Base-by-base conservation (phyloP, 2,888 invertebrate species). In the Agrilus biguttatus region DNA sequence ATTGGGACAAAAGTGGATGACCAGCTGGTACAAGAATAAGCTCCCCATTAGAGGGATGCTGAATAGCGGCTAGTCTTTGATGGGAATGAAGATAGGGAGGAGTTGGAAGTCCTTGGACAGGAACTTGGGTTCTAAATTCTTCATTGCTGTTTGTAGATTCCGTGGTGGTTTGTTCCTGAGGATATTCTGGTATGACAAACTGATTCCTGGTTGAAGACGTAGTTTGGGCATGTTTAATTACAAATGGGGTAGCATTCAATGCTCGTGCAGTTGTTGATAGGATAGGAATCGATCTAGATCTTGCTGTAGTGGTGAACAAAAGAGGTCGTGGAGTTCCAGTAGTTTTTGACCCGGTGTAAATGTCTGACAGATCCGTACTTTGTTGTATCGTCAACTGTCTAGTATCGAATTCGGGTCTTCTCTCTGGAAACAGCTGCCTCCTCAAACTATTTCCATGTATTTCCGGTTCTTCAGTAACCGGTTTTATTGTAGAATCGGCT, bases 281-380 rank as follows among this genome's bases (percentile, higher is more conserved):
- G 43, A 72, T 65, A 1, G 74, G 74, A 32, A 76, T 62, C 23
- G 75, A 57, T 53, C 77, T 67, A 1, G 79, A 71, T 19, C 77
- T 67, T 13, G 67, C 65, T 0, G 75, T 74, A 0, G 77, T 76
- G 0, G 80, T 81, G 0, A 80, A 80, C 51, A 81, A 81, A 13
- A 82, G 60, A 0, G 80, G 81, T 32, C 81, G 66, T 5, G 79
- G 73, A 21, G 78, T 73, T 44, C 73, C 75, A 14, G 75, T 75
- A 0, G 78, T 77, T 12, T 77, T 62, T 19, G 79, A 75, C 33
- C 75, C 73, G 32, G 79, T 80, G 49, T 81, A 83, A 1, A 82
- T 77, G 53, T 81, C 81, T 2, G 77, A 72, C 4, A 76, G 72
- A 55, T 83, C 83, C 50, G 78, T 78, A 10, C 75, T 77, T 55